Evolutionary conservation across 2,888 invertebrate genomes (phyloP), one percentile per base, ranked within the genome.

Genomic region (Scaptomyza parva): DNA sequence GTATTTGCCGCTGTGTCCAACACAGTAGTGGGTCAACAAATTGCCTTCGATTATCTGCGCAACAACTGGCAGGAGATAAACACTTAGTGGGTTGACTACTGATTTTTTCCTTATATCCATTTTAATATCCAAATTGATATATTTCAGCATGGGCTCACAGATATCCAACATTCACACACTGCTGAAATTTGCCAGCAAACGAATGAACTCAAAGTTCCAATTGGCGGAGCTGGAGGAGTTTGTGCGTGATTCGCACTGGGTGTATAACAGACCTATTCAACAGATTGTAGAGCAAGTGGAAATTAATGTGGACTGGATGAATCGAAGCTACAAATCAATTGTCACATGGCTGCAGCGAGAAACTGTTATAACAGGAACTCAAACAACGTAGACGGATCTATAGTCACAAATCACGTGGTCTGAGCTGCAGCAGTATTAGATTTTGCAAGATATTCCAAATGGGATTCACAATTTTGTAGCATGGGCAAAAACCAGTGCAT

Each of bases 241-340:
- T 88, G 93, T 95, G 1, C 91, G 92, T 1, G 93, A 93, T 54
- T 94, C 94, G 57, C 92, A 93, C 61, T 93, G 94, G 41, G 95
- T 96, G 60, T 92, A 96, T 12, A 95, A 96, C 0, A 92, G 97
- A 69, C 95, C 96, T 0, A 94, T 96, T 0, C 94, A 95, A 64
- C 97, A 97, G 91, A 95, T 96, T 0, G 91, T 97, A 8, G 98
- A 98, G 88, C 94, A 95, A 52, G 95, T 95, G 0, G 94, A 95
- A 75, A 95, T 95, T 3, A 97, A 97, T 89, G 95, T 97, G 0
- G 94, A 94, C 73, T 98, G 98, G 98, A 95, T 96, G 94, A 92
- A 95, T 52, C 93, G 92, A 45, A 96, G 97, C 92, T 96, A 95
- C 88, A 92, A 94, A 53, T 93, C 93, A 2, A 96, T 98, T 63